phyloP scores from a whole-genome alignment of 2,113 vertebrate genomes.

The Cyanoramphus novaezelandiae region DNA sequence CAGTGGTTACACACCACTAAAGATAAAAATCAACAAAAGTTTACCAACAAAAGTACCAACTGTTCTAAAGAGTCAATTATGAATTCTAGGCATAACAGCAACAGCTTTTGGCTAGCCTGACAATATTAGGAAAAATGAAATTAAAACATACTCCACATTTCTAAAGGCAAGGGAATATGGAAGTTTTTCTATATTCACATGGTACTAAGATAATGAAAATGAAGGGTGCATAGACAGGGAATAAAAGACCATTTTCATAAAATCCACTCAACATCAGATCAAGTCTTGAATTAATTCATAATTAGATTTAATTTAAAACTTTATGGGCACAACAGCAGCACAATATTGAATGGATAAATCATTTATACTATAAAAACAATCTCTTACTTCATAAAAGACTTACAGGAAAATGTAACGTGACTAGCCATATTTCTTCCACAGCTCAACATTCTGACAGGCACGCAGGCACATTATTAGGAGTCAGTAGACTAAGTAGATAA shows the following conservation, averaged over 20 bases:
- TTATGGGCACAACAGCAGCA: conserved; percentile 21
- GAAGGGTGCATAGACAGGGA: not conserved
- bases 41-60: not conserved
- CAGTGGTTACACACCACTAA: not conserved
- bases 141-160: not conserved
- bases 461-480: conserved; percentile 53
- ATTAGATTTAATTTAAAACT: not conserved
- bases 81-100: not conserved
- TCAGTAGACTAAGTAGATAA: conserved; percentile 61
- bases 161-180: not conserved
- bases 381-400: conserved; percentile 23
- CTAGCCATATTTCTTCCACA: not conserved
- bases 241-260: not conserved
- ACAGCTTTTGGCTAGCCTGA: not conserved
- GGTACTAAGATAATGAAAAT: not conserved
- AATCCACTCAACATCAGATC: not conserved
- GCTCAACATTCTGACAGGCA: conserved; percentile 52
- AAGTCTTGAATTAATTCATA: not conserved
- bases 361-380: not conserved
- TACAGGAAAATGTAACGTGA: conserved; percentile 52
- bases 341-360: conserved; percentile 31
- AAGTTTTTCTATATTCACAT: not conserved
- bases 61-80: not conserved
- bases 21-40: not conserved
- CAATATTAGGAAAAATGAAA: not conserved